phyloP scores from a whole-genome alignment of 2,888 invertebrate species.

The Nezara viridula region DNA sequence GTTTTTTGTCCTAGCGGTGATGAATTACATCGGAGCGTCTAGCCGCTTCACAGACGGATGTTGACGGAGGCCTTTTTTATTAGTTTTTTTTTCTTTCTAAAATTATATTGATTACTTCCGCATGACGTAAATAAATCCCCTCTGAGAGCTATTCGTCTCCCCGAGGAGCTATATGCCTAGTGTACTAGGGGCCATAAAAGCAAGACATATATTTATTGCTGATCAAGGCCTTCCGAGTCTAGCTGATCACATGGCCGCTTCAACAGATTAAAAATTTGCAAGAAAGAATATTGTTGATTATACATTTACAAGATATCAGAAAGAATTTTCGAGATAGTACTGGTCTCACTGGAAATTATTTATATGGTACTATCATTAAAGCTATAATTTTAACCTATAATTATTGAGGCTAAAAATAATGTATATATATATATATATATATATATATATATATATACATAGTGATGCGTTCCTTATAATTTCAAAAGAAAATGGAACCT shows the following conservation, averaged over 20 bases:
- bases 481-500: too few relatives aligned
- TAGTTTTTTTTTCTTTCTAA: not conserved
- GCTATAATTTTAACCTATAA: too few relatives aligned
- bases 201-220: not conserved
- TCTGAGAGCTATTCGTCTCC: not conserved
- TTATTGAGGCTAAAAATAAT: too few relatives aligned
- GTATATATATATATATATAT: too few relatives aligned
- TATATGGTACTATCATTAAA: too few relatives aligned
- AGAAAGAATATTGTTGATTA: not conserved
- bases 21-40: slow-evolving; percentile 12
- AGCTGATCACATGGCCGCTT: not conserved
- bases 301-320: not conserved
- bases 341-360: too few relatives aligned
- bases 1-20: slow-evolving; percentile 21
- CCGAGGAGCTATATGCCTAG: not conserved
- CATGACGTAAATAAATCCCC: slow-evolving; percentile 17
- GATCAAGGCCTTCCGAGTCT: not conserved
- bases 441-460: too few relatives aligned
- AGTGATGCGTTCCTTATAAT: too few relatives aligned
- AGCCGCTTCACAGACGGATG: slow-evolving; percentile 32
- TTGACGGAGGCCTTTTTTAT: not conserved
- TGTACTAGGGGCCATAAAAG: not conserved
- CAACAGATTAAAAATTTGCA: not conserved
- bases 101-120: slow-evolving; percentile 31
- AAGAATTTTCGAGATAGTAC: too few relatives aligned